phyloP scores from a whole-genome alignment of 1,140 invertebrate species.

The Brachionus calyciflorus region DNA sequence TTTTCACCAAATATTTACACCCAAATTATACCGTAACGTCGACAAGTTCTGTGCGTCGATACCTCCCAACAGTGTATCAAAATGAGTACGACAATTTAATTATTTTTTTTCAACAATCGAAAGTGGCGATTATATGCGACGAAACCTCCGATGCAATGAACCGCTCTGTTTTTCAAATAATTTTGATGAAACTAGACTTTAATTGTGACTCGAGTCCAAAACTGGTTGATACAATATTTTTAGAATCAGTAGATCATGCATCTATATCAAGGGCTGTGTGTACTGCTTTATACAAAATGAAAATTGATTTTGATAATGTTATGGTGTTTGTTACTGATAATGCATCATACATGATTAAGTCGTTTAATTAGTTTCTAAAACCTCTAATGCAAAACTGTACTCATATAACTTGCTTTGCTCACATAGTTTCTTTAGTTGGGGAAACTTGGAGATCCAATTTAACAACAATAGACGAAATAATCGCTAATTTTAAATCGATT shows the following conservation, averaged over 20 bases:
- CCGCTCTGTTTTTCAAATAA: neutral
- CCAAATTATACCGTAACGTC: neutral
- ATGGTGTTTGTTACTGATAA: neutral
- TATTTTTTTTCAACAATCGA: neutral
- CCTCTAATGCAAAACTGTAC: too few species aligned
- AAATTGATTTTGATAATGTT: neutral
- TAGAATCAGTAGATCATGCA: neutral
- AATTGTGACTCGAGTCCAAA: neutral
- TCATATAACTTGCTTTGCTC: too few species aligned
- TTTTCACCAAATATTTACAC: neutral
- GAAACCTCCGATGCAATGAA: neutral
- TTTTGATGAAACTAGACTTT: neutral
- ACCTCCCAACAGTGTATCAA: neutral
- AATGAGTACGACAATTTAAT: neutral
- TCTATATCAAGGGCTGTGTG: neutral
- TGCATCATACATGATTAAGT: neutral
- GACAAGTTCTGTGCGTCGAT: neutral
- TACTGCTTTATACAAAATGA: neutral
- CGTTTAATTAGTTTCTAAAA: too few species aligned
- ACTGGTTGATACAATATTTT: neutral
- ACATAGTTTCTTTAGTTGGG: too few species aligned
- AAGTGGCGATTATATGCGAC: neutral
- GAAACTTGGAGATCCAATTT: too few species aligned
- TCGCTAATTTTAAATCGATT: neutral
- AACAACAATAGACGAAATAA: neutral